Evolutionary conservation across 2,797 vertebrate species (phyloP).

Genomic region (Gastrophryne carolinensis): DNA sequence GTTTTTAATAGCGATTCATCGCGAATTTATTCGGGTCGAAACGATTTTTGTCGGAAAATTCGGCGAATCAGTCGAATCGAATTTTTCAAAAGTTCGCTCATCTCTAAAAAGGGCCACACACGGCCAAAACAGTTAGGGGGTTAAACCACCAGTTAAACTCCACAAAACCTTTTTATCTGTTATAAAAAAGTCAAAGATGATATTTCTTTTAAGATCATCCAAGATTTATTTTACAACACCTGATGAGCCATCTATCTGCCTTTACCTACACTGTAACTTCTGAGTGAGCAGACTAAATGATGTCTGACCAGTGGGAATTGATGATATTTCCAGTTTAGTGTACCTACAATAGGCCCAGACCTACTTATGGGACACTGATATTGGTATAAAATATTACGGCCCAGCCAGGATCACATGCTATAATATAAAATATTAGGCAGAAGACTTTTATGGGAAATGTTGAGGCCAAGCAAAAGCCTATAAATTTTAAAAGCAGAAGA

Average conservation of each 20-base stretch:
- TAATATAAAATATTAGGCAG: constrained; percentile 31
- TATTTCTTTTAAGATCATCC: neutral
- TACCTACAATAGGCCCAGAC: constrained; percentile 22
- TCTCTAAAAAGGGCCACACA: no score
- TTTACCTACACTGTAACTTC: neutral
- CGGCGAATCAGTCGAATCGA: no score
- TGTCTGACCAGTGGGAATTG: constrained; percentile 1
- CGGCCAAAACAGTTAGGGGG: no score
- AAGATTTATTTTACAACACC: neutral
- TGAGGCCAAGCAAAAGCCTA: constrained; percentile 29
- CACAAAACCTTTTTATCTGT: no score
- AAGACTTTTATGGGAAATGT: constrained; percentile 36
- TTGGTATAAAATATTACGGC: constrained; percentile 30
- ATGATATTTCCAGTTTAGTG: constrained; percentile 28
- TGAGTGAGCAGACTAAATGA: constrained; percentile 17
- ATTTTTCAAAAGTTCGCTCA: no score
- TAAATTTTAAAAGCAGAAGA: constrained; percentile 45
- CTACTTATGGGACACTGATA: constrained; percentile 28
- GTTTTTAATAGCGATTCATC: no score
- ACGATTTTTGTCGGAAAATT: no score
- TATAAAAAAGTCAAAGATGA: no score
- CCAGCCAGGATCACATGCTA: constrained; percentile 14
- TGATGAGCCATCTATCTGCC: neutral
- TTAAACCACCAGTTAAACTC: no score
- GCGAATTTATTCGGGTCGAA: no score